A percentile compares a stretch with the other conserved stretches of the same genome.
Evolutionary conservation across 2,888 invertebrate genomes (phyloP).

Genomic region (Bimastos eiseni): DNA sequence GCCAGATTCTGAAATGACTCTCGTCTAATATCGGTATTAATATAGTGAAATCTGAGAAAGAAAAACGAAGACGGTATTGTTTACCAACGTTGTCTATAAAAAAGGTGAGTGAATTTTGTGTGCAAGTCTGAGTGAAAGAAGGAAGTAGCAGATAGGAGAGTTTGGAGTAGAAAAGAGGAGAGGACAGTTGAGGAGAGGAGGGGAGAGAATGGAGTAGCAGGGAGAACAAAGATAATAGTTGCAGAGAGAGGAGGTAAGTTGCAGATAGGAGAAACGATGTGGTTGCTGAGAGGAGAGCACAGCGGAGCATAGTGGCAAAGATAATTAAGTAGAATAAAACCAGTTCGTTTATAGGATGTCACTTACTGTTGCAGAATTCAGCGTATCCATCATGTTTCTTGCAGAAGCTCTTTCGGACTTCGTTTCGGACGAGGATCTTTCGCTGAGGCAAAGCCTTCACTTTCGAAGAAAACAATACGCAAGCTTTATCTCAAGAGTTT

Average conservation of each 20-base stretch:
- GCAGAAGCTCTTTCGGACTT: constrained; percentile 21
- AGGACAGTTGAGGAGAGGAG: background rate
- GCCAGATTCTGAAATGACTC: background rate
- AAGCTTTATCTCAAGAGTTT: background rate
- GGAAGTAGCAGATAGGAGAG: background rate
- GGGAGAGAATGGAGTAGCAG: background rate
- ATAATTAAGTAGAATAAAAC: background rate
- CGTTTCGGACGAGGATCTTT: constrained; percentile 1
- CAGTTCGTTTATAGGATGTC: background rate
- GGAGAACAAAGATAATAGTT: no score
- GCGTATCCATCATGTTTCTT: constrained; percentile 24
- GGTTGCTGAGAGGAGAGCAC: background rate
- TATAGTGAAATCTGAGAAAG: background rate
- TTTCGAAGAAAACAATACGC: background rate
- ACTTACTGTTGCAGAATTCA: constrained; percentile 29
- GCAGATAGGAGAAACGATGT: background rate
- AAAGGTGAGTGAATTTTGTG: background rate
- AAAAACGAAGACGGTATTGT: background rate
- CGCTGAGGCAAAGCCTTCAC: constrained; percentile 20
- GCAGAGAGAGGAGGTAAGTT: background rate
- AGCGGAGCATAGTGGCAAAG: background rate
- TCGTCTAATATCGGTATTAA: background rate
- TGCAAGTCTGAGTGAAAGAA: background rate
- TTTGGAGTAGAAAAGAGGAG: background rate
- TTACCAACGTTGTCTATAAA: background rate